Evolutionary conservation across 2,888 invertebrate species (phyloP).

Genomic region (Pyralis farinalis): DNA sequence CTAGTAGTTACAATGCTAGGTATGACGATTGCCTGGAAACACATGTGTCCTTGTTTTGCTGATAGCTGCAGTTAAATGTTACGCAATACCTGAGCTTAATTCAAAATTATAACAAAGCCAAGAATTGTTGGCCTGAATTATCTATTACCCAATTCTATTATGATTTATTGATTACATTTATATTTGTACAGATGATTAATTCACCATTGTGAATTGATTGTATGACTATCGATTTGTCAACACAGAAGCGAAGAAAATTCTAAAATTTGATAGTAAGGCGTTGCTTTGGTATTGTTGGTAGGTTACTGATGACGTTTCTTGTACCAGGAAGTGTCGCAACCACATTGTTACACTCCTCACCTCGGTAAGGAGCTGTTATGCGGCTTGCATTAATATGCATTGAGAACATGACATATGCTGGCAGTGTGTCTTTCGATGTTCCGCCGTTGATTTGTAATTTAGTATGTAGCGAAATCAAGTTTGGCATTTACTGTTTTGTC

Average conservation of each 20-base stretch:
- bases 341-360: slow-evolving; percentile 38
- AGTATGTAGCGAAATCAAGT: too few relatives aligned
- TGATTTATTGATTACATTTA: not conserved
- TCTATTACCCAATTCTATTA: not conserved
- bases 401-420: slow-evolving; percentile 42
- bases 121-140: not conserved
- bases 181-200: not conserved
- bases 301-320: slow-evolving; percentile 30
- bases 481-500: too few relatives aligned
- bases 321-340: slow-evolving; percentile 66
- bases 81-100: not conserved
- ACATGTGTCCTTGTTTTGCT: slow-evolving; percentile 60
- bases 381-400: slow-evolving; percentile 63
- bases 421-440: slow-evolving; percentile 35
- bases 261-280: too few relatives aligned
- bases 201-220: not conserved
- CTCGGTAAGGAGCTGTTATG: slow-evolving; percentile 48
- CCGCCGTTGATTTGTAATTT: slow-evolving; percentile 18
- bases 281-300: slow-evolving; percentile 10
- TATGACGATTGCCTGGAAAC: slow-evolving; percentile 43
- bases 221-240: slow-evolving; percentile 15
- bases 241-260: not conserved
- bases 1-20: slow-evolving; percentile 37
- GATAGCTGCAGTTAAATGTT: slow-evolving; percentile 19
- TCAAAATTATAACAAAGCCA: not conserved